phyloP scores from a whole-genome alignment of 2,113 vertebrate species.

The Eptesicus fuscus region DNA sequence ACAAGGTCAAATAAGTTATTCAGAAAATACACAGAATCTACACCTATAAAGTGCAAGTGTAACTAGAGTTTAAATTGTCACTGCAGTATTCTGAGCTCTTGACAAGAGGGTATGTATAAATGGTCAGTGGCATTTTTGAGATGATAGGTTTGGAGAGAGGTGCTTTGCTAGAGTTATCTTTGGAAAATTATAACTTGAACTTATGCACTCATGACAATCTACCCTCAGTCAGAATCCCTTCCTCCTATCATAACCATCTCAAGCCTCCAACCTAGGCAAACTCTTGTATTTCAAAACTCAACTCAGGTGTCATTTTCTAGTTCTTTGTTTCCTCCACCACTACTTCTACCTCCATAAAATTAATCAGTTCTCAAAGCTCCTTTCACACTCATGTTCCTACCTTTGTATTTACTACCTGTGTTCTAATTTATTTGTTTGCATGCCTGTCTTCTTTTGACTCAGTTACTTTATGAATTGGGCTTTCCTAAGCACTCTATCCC shows the following conservation, averaged over 20 bases:
- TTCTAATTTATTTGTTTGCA: slow-evolving; percentile 50
- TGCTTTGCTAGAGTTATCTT: neutral
- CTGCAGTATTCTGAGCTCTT: neutral
- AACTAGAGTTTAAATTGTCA: neutral
- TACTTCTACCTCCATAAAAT: neutral
- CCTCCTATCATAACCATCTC: neutral
- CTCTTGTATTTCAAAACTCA: slow-evolving; percentile 35
- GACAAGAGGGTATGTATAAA: neutral
- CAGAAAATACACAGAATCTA: neutral
- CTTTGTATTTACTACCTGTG: neutral
- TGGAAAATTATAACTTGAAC: neutral
- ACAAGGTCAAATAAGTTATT: neutral
- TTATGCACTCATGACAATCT: neutral
- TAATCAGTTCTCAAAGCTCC: slow-evolving; percentile 7
- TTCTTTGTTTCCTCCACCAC: slow-evolving; percentile 14
- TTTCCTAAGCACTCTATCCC: neutral
- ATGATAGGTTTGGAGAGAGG: neutral
- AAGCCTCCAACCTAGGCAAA: neutral
- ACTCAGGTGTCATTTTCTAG: neutral
- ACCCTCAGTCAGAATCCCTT: neutral
- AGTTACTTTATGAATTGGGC: neutral
- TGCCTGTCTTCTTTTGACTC: neutral
- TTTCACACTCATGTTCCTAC: neutral
- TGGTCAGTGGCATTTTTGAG: neutral
- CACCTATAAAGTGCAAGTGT: neutral